Conservation (phyloP, 2,797 vertebrate genomes). For the Danio albolineatus region DNA sequence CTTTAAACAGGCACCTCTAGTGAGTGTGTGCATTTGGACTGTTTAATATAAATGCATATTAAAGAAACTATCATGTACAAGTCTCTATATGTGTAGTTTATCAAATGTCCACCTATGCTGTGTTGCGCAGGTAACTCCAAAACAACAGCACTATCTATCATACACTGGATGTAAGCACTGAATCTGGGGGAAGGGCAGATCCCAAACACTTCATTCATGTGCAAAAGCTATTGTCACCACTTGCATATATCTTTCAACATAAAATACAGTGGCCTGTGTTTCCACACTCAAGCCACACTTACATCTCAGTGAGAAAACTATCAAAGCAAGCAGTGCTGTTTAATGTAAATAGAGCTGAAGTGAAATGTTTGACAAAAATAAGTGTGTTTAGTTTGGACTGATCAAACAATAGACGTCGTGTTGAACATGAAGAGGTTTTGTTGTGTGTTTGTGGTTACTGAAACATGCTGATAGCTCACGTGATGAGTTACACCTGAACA, state of each 20-base stretch:
- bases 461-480: neutral
- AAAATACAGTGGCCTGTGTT: neutral
- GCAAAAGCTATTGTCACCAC: constrained; percentile 10
- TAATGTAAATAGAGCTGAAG: neutral
- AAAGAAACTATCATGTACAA: neutral
- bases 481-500: neutral
- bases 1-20: constrained; percentile 1
- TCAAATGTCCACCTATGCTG: neutral
- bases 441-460: neutral
- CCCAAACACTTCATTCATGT: constrained; percentile 6
- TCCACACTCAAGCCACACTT: neutral
- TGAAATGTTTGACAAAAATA: neutral
- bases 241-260: neutral
- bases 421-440: neutral
- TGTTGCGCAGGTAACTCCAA: neutral
- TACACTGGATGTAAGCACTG: neutral
- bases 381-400: neutral
- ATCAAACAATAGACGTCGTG: neutral
- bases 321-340: neutral
- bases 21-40: neutral
- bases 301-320: neutral
- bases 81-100: neutral
- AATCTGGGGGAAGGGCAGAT: constrained; percentile 31
- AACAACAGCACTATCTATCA: neutral
- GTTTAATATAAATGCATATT: neutral